phyloP scores from a whole-genome alignment of 1,140 invertebrate species.

The Drosophila busckii region DNA sequence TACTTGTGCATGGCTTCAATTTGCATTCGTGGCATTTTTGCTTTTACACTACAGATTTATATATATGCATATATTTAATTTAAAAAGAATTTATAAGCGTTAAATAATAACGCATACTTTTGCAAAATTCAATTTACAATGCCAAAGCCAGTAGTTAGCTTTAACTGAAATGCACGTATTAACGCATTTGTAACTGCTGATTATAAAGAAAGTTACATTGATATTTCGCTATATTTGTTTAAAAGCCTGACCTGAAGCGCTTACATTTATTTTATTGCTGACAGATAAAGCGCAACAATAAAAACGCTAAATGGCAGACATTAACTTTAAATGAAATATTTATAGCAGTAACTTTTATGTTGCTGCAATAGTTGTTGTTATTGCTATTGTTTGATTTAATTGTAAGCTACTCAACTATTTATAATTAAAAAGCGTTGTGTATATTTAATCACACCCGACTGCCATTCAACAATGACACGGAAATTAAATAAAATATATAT shows the following conservation, averaged over 20 bases:
- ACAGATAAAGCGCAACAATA: neutral
- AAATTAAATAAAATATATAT: conserved; percentile 4
- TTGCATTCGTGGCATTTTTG: conserved; percentile 35
- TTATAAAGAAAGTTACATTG: conserved; percentile 2
- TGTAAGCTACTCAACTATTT: neutral
- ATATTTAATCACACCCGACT: neutral
- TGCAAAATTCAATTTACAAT: too few relatives aligned
- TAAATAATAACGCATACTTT: too few relatives aligned
- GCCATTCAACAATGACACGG: neutral
- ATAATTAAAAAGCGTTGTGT: neutral
- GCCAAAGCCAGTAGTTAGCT: too few relatives aligned
- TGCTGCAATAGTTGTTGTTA: too few relatives aligned
- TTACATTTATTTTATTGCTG: neutral
- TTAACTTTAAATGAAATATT: neutral
- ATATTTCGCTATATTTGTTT: neutral
- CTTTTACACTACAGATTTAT: conserved; percentile 38
- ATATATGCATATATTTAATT: conserved; percentile 20
- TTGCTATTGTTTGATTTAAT: neutral
- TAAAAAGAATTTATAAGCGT: too few relatives aligned
- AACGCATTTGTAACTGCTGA: neutral
- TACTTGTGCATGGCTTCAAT: conserved; percentile 40
- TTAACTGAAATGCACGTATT: too few relatives aligned
- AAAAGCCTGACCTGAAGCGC: too few relatives aligned
- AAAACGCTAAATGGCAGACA: neutral
- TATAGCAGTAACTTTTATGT: neutral